Base-by-base conservation (phyloP, 2,888 invertebrate genomes). In the Hypomecis punctinalis region DNA sequence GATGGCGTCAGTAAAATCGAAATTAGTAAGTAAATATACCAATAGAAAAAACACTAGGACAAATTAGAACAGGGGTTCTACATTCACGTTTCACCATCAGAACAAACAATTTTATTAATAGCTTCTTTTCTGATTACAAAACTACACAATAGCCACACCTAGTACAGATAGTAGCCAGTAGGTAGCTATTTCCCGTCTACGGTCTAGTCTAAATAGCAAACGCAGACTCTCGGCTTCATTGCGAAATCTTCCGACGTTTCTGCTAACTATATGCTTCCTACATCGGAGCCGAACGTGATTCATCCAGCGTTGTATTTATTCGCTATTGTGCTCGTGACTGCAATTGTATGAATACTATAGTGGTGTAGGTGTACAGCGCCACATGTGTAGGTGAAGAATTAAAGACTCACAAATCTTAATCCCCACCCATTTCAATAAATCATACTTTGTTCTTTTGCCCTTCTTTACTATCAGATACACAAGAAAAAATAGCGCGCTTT, bases 251-350 rank as follows among this genome's bases (percentile, higher is more conserved):
- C 67, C 58, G 58, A 48, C 61, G 54, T 35, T 61, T 49, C 52
- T 61, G 40, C 59, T 70, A 66, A 71, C 68, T 46, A 66, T 65
- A 52, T 9, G 60, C 67, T 69, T 72, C 71, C 69, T 69, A 57
- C 60, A 57, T 48, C 43, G 48, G 48, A 37, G 37, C 35, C 54
- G 54, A 59, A 54, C 58, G 54, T 63, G 63, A 58, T 47, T 63
- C 63, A 63, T 48, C 5, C 36, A 35, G n/a, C 42, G 48, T 36
- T 23, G 9, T 40, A n/a, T 42, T 52, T 10, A 23, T 52, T 10
- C 13, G 9, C 52, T 40, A 40, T 40, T 52, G 40, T 40, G 33
- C 40, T 39, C 39, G 13, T 51, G 9, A 7, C 5, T 37, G 40
- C 40, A 40, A 9, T 10, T 8, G 9, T 10, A 40, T 7, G 40